Percentiles rank a stretch among this genome's conserved stretches.
Conservation (phyloP, 2,888 invertebrate genomes). For the Lithophane socia region DNA sequence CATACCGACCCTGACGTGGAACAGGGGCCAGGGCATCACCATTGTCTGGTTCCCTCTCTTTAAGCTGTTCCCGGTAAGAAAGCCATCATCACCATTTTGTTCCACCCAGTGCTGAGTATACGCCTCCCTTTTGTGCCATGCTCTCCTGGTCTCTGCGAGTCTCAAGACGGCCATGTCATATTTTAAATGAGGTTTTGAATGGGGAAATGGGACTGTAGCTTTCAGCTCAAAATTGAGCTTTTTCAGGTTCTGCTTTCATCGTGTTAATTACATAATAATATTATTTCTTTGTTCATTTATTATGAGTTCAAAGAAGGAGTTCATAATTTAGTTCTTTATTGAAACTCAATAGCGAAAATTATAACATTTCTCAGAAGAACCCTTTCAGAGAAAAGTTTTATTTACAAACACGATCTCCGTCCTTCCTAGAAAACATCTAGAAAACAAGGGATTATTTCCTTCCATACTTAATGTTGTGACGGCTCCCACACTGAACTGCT, state of each 20-base stretch:
- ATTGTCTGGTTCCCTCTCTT: slow-evolving; percentile 93
- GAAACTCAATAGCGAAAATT: neutral
- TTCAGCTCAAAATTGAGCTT: neutral
- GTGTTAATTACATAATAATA: neutral
- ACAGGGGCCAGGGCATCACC: slow-evolving; percentile 89
- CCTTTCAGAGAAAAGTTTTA: neutral
- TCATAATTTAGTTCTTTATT: neutral
- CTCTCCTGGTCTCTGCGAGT: too few species aligned
- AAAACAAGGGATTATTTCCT: neutral
- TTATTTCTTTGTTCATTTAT: neutral
- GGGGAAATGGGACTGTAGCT: neutral
- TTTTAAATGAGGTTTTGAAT: neutral
- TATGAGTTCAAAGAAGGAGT: neutral
- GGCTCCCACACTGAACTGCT: too few species aligned
- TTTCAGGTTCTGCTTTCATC: neutral
- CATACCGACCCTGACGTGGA: slow-evolving; percentile 91
- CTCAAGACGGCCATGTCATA: too few species aligned
- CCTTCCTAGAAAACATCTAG: neutral
- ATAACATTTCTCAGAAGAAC: slow-evolving; percentile 7
- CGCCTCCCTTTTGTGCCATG: too few species aligned
- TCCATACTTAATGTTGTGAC: neutral
- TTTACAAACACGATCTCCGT: slow-evolving; percentile 1
- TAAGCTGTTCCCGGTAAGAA: slow-evolving; percentile 94
- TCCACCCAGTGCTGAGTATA: too few species aligned
- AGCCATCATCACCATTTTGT: too few species aligned